Evolutionary conservation across 2,797 vertebrate species (phyloP).

Genomic region (Peromyscus melanophrys): DNA sequence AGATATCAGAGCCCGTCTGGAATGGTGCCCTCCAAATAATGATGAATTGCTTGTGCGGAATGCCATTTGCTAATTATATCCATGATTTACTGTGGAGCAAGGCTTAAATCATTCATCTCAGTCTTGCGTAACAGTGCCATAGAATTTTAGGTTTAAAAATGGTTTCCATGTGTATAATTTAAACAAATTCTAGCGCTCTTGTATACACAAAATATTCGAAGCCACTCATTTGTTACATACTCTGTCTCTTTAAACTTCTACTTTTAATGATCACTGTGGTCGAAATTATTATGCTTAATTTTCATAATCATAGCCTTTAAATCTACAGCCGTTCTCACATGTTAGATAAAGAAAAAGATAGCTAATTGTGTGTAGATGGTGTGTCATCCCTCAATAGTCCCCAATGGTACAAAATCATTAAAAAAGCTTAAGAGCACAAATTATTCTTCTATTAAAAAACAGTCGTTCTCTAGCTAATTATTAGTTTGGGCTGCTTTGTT

Average conservation of each 20-base stretch:
- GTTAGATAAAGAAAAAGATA: conserved; percentile 91
- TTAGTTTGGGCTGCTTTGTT: conserved; percentile 82
- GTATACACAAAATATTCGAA: conserved; percentile 92
- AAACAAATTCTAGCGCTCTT: conserved; percentile 96
- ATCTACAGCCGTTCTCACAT: conserved; percentile 90
- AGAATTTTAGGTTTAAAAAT: conserved; percentile 98
- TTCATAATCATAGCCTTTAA: conserved; percentile 92
- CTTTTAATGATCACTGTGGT: conserved; percentile 91
- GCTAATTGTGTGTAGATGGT: conserved; percentile 90
- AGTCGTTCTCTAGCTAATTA: conserved; percentile 83
- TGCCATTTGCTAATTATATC: conserved; percentile 99
- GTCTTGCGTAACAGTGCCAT: conserved; percentile 99
- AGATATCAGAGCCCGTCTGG: conserved; percentile 99
- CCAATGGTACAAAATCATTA: conserved; percentile 87
- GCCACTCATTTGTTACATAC: conserved; percentile 91
- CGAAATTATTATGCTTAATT: conserved; percentile 92
- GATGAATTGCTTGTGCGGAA: conserved; percentile 99
- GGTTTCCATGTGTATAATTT: conserved; percentile 99
- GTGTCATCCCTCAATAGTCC: conserved; percentile 89
- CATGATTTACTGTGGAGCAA: conserved; percentile 99
- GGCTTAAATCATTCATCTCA: conserved; percentile 99
- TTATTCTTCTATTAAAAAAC: conserved; percentile 86
- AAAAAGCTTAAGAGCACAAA: conserved; percentile 85
- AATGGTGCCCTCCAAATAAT: conserved; percentile 99
- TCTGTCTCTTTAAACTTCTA: conserved; percentile 90